Conservation (phyloP, 2,113 vertebrate genomes). For the Ceratotherium simum region DNA sequence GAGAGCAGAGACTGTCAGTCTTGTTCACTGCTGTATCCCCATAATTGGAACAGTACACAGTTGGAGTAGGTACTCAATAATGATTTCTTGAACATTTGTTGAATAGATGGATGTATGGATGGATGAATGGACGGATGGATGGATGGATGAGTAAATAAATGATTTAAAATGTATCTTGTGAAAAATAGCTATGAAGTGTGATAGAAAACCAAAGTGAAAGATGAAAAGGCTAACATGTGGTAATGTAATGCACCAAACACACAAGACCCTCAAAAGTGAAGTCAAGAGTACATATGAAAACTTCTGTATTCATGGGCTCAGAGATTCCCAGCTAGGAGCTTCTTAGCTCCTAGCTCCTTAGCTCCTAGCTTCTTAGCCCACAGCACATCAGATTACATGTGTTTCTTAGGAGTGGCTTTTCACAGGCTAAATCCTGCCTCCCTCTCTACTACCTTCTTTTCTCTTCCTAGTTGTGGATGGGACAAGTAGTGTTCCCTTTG, state of each 20-base stretch:
- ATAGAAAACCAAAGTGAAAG: conserved; percentile 8
- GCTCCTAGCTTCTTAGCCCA: background rate
- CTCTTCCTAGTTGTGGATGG: background rate
- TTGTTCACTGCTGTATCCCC: background rate
- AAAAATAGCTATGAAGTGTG: background rate
- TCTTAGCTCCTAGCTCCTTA: too few species aligned
- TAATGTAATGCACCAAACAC: background rate
- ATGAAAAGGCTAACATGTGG: background rate
- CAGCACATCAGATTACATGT: background rate
- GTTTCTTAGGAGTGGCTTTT: background rate
- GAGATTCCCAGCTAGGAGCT: background rate
- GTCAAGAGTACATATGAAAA: background rate
- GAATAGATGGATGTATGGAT: background rate
- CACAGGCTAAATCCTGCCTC: background rate
- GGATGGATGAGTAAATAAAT: background rate
- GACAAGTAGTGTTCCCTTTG: background rate
- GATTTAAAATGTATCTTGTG: background rate
- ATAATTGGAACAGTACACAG: background rate
- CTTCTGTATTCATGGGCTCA: background rate
- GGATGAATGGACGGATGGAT: background rate
- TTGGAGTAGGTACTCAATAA: background rate
- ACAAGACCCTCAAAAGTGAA: background rate
- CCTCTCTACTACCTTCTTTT: background rate
- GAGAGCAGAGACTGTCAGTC: background rate
- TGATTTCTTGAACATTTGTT: background rate